Conservation (phyloP, 2,888 invertebrate genomes). For the Argyresthia albistria region DNA sequence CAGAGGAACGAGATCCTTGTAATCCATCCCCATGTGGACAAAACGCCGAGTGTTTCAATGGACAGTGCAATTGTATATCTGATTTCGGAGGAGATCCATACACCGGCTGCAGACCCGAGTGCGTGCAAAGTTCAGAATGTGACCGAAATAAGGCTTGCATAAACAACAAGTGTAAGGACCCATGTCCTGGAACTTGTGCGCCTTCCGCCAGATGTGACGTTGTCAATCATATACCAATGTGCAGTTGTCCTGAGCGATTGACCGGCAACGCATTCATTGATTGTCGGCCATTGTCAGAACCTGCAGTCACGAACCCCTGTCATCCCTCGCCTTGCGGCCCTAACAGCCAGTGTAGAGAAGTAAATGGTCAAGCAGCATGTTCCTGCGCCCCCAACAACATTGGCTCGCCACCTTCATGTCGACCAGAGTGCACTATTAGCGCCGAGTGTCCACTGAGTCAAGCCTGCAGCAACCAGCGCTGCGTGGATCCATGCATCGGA, state of each 20-base stretch:
- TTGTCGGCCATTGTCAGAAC: constrained; percentile 71
- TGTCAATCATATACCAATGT: constrained; percentile 74
- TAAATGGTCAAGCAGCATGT: constrained; percentile 78
- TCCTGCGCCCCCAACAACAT: constrained; percentile 76
- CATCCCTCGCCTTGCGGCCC: constrained; percentile 77
- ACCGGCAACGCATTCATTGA: constrained; percentile 80
- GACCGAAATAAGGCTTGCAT: constrained; percentile 78
- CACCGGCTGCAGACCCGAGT: constrained; percentile 83
- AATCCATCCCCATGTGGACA: constrained; percentile 78
- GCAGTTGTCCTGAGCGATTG: constrained; percentile 74
- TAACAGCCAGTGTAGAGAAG: constrained; percentile 74
- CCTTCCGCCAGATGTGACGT: constrained; percentile 81
- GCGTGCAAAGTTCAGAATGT: constrained; percentile 83
- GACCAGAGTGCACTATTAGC: constrained; percentile 81
- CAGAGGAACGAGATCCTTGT: constrained; percentile 69
- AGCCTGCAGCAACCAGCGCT: constrained; percentile 81
- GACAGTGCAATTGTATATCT: constrained; percentile 78
- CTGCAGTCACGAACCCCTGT: constrained; percentile 70
- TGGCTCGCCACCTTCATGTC: constrained; percentile 77
- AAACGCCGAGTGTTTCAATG: constrained; percentile 80
- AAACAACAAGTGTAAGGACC: constrained; percentile 82
- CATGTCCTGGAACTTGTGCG: constrained; percentile 86
- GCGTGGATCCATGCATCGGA: constrained; percentile 81
- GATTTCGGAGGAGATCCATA: constrained; percentile 86
- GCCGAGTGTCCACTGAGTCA: constrained; percentile 80